Evolutionary conservation across 2,888 invertebrate species (phyloP).

Genomic region (Drosophila borealis): DNA sequence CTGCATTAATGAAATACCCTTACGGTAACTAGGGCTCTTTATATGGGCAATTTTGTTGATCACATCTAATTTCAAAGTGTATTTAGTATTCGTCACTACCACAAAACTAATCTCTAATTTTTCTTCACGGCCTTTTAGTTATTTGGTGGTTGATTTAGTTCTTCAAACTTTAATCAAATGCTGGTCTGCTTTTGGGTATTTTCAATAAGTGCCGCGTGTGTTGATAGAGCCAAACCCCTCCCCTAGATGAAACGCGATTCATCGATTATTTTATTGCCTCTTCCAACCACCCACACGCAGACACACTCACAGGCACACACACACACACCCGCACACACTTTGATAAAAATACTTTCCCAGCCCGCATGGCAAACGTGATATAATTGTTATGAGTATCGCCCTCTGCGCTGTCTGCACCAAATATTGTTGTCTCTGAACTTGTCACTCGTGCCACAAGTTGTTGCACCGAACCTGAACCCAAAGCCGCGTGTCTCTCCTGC

Average conservation of each 20-base stretch:
- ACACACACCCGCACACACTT: constrained; percentile 3
- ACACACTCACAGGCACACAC: constrained; percentile 16
- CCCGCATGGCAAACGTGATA: constrained; percentile 22
- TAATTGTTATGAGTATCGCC: constrained; percentile 54
- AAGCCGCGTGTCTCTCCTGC: background rate
- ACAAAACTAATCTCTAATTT: constrained; percentile 1
- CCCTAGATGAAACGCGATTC: constrained; percentile 25
- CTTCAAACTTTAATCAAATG: constrained; percentile 44
- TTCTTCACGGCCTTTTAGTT: constrained; percentile 6
- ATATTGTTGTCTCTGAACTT: constrained; percentile 47
- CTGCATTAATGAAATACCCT: too few relatives aligned
- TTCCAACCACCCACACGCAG: constrained; percentile 42
- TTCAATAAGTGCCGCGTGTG: constrained; percentile 46
- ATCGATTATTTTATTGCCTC: constrained; percentile 71
- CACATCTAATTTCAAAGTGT: constrained; percentile 11
- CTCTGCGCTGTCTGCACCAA: constrained; percentile 7
- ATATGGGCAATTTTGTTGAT: background rate
- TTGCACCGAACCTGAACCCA: constrained; percentile 42
- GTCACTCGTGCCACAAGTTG: constrained; percentile 79
- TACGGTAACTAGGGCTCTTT: too few relatives aligned
- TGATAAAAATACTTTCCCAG: constrained; percentile 32
- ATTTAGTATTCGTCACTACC: constrained; percentile 2
- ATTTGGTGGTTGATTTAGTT: constrained; percentile 49
- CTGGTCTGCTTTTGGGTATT: constrained; percentile 12
- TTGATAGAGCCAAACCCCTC: constrained; percentile 43